Base-by-base conservation (phyloP, 2,888 invertebrate species). In the Chironomus tentans region DNA sequence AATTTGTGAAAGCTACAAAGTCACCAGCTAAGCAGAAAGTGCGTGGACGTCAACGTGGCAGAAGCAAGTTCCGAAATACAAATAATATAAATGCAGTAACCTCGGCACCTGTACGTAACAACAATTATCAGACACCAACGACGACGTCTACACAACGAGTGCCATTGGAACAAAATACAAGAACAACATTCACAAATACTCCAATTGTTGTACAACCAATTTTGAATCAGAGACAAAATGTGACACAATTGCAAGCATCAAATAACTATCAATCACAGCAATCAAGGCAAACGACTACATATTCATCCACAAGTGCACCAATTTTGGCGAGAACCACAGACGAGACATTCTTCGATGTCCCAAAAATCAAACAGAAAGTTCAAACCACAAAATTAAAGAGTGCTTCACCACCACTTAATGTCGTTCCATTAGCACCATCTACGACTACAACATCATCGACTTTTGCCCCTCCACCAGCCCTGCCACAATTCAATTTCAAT, bases 41-140 rank as follows among this genome's bases (percentile, higher is more conserved):
- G 18, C 76, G 83, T 82, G 46, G 86, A 86, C 78, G 84, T 84
- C 21, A 85, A 82, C 62, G 83, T 82, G 69, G 82, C 80, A 76
- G 81, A 80, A 77, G 77, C 78, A 76, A 75, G 72, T 76, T 78
- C 80, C 12, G 68, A 18, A 28, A 71, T 24, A 81, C 82, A 2
- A 81, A 81, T 10, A 75, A 79, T 2, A 70, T 80, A 10, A 83
- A 85, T 77, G 81, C 81, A 78, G 81, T 81, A 4, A 82, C 80
- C 65, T 80, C 79, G 79, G 84, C 79, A 79, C 82, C 80, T 77
- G 82, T 77, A 78, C 85, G 78, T 81, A 84, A 79, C 81, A 84
- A 79, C 81, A 72, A 77, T 61, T 78, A 84, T 5, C 15, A 77
- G 4, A 78, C 81, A 22, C 78, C 76, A n/a, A n/a, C n/a, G n/a